Evolutionary conservation across 92 coral and sea anemone genomes (phyloP).

Genomic region (Desmophyllum pertusum): DNA sequence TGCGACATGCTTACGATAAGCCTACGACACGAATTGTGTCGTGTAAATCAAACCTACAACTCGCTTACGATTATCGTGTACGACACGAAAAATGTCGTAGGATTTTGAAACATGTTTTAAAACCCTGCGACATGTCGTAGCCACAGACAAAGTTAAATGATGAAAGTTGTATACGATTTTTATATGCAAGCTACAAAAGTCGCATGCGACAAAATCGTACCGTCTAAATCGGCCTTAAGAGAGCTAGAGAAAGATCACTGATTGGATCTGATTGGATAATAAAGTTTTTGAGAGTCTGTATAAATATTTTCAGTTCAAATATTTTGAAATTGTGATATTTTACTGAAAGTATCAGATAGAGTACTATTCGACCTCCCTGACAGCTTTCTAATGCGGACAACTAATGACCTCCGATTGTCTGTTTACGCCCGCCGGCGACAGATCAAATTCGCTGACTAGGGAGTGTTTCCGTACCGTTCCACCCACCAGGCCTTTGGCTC

Average conservation of each 20-base stretch:
- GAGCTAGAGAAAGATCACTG: not conserved
- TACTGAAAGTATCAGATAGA: not conserved
- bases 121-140: no score
- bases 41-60: no score
- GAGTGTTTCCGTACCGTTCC: no score
- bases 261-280: not conserved
- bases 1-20: no score
- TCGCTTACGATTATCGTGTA: no score
- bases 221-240: not conserved
- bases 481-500: no score
- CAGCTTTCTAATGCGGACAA: not conserved
- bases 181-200: not conserved
- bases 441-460: constrained; percentile 9
- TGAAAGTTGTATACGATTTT: no score
- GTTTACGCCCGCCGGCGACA: not conserved
- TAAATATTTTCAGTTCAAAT: not conserved
- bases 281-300: not conserved
- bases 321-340: not conserved
- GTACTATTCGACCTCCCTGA: constrained; percentile 10
- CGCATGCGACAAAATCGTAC: not conserved
- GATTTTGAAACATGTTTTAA: no score
- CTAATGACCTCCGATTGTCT: constrained; percentile 4
- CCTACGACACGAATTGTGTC: no score
- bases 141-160: no score
- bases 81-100: no score